phyloP scores from a whole-genome alignment of 2,113 vertebrate species.

The Circaetus gallicus region DNA sequence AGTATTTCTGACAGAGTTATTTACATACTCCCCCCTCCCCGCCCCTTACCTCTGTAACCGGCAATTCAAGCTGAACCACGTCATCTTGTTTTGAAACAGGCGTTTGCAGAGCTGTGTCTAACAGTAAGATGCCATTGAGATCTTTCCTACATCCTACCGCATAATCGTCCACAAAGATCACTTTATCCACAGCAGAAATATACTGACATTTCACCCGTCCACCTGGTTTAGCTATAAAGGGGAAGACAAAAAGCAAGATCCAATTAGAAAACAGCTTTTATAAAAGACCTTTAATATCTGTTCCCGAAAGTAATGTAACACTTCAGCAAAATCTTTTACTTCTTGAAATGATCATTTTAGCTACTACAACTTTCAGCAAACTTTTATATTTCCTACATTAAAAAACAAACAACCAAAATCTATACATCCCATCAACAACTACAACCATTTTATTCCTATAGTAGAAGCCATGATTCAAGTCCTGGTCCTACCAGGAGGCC shows the following conservation, averaged over 20 bases:
- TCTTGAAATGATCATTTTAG: neutral
- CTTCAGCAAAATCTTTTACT: neutral
- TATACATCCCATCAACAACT: neutral
- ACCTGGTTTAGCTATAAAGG: slow-evolving; percentile 88
- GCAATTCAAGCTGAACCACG: slow-evolving; percentile 95
- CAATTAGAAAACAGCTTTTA: neutral
- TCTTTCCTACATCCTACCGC: slow-evolving; percentile 98
- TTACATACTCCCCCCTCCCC: neutral
- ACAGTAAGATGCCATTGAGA: slow-evolving; percentile 95
- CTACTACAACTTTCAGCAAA: neutral
- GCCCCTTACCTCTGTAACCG: slow-evolving; percentile 90
- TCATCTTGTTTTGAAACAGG: slow-evolving; percentile 96
- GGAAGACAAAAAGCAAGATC: slow-evolving; percentile 17
- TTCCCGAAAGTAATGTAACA: neutral
- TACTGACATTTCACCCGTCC: slow-evolving; percentile 97
- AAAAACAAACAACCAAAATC: neutral
- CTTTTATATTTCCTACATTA: neutral
- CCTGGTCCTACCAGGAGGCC: neutral
- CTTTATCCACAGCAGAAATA: slow-evolving; percentile 97
- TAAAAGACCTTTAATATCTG: neutral
- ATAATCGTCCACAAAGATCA: slow-evolving; percentile 98
- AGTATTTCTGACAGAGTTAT: neutral
- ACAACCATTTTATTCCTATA: neutral
- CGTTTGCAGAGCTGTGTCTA: slow-evolving; percentile 97
- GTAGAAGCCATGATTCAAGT: neutral